Evolutionary conservation across 2,797 vertebrate species (phyloP), one percentile per base, ranked within the genome.

Genomic region (Acipenser ruthenus): DNA sequence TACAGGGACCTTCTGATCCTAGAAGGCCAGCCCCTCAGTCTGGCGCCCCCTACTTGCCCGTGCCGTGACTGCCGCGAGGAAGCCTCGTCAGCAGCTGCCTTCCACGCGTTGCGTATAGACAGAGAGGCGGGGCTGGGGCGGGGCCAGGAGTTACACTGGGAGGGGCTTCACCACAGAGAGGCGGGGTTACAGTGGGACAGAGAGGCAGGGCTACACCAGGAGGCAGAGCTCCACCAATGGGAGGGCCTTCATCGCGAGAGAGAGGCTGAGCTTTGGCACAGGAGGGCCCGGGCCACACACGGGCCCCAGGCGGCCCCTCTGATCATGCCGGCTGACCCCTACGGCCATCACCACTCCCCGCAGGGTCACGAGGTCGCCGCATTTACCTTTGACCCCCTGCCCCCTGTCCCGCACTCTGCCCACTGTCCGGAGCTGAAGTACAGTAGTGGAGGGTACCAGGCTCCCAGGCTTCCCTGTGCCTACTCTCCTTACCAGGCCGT

Each of bases 1-100:
- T 93, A 91, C 72, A 85, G 92, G 12, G 91, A 94, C 10, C 78
- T 94, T 15, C 79, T 92, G 75, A 82, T 93, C 65, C 78, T 93
- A 76, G 93, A 92, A 51, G 72, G 52, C 9, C 52, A 55, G 52
- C 52, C 52, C 52, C 52, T 55, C 52, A 55, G 80, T 60, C 62
- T 85, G 13, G 77, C 87, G 0, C 78, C 87, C 2, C 71, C 89
- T 3, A 70, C 83, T 49, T 95, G 93, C 71, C 86, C 83, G 0
- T 88, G 91, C 76, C 87, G 90, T 67, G 91, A 93, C 70, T 94
- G 93, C 75, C 85, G 77, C 65, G 76, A 86, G 67, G 87, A 88
- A 55, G 72, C 82, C 0, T 74, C 74, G 0, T 72, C 68, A n/a
- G 74, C 79, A 70, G 81, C 79, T 0, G 72, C 85, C 48, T 84